phyloP scores from a whole-genome alignment of 1,140 invertebrate genomes.

The Drosophila miranda region DNA sequence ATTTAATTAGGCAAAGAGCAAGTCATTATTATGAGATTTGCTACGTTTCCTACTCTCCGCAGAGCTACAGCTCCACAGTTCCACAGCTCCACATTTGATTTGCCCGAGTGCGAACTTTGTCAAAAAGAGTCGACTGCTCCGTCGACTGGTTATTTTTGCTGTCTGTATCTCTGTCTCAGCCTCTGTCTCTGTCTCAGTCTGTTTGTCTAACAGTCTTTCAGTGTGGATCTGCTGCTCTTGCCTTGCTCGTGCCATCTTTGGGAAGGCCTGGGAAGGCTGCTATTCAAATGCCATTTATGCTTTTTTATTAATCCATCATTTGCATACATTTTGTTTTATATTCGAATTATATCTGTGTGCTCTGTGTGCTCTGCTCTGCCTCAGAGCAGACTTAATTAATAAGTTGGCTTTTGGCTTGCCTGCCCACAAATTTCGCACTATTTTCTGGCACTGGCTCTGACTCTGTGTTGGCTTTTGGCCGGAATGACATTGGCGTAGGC shows the following conservation, averaged over 20 bases:
- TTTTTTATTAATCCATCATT: constrained; percentile 69
- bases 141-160: constrained; percentile 2
- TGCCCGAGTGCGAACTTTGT: constrained; percentile 44
- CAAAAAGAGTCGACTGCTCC: constrained; percentile 35
- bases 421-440: constrained; percentile 76
- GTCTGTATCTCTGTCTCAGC: background rate
- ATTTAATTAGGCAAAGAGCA: constrained; percentile 62
- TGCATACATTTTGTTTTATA: constrained; percentile 72
- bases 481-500: constrained; percentile 74
- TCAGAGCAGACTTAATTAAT: constrained; percentile 72
- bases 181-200: constrained; percentile 2
- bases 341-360: constrained; percentile 33
- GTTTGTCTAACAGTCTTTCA: constrained; percentile 4
- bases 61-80: constrained; percentile 16
- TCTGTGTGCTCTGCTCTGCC: constrained; percentile 14
- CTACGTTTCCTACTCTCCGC: constrained; percentile 53
- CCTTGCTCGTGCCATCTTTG: constrained; percentile 46
- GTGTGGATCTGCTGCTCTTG: no score
- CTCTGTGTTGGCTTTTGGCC: constrained; percentile 35
- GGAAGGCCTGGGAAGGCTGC: constrained; percentile 31
- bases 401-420: constrained; percentile 63
- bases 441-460: constrained; percentile 43
- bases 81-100: constrained; percentile 50
- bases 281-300: constrained; percentile 78
- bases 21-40: constrained; percentile 61